Percentiles rank a stretch among this genome's conserved stretches.
These are phyloP conservation scores for Phalacrocorax pelagicus DNA, from an alignment of 2,113 vertebrate species.

Conservation along the genomic window DNA sequence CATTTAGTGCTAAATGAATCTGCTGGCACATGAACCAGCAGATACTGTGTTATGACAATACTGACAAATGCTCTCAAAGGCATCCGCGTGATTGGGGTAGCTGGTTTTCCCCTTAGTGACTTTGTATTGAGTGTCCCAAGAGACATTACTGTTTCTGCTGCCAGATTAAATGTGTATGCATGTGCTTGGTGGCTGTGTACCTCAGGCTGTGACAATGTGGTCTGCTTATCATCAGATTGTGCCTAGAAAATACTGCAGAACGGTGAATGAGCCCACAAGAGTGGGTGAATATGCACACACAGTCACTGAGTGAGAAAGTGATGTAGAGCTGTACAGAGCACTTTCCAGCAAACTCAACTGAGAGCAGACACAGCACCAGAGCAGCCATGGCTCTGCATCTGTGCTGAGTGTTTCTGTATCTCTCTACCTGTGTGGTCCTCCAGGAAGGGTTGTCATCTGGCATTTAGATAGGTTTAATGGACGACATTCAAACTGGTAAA, in stretches of 20 bases:
- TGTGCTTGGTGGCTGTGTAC: neutral
- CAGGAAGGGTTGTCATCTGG: neutral
- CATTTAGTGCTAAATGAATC: neutral
- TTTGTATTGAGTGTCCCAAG: neutral
- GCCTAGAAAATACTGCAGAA: neutral
- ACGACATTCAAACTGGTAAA: neutral
- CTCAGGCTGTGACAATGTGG: neutral
- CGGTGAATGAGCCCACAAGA: neutral
- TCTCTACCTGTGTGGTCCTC: neutral
- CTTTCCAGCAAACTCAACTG: neutral
- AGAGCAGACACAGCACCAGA: neutral
- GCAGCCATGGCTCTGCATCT: neutral
- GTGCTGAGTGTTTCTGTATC: neutral
- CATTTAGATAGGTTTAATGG: neutral
- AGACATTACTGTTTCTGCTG: neutral
- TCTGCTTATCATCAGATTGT: neutral
- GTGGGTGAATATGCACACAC: neutral
- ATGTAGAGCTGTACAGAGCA: neutral
- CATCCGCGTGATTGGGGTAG: accelerated
- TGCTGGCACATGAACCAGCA: neutral
- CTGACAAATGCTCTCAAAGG: neutral
- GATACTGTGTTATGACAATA: neutral
- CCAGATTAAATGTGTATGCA: neutral
- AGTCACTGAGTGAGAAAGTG: neutral
- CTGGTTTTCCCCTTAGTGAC: neutral